phyloP scores from a whole-genome alignment of 2,797 vertebrate species.

The Sebastiscus tertius region DNA sequence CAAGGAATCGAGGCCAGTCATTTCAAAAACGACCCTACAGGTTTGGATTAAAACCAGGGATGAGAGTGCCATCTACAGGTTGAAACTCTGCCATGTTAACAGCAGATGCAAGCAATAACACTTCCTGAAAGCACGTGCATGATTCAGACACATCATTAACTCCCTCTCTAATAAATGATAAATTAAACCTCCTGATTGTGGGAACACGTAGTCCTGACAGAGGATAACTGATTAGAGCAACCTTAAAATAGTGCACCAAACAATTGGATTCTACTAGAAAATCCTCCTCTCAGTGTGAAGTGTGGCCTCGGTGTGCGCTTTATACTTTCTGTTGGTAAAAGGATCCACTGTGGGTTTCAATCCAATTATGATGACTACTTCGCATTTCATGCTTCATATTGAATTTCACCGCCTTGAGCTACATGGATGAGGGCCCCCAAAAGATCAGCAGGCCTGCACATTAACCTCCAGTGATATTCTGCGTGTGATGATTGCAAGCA shows the following conservation, averaged over 20 bases:
- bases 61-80: constrained; percentile 81
- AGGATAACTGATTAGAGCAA: constrained; percentile 39
- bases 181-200: constrained; percentile 12
- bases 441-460: constrained; percentile 64
- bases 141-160: constrained; percentile 28
- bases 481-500: constrained; percentile 52
- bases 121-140: constrained; percentile 7
- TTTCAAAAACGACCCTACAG: constrained; percentile 63
- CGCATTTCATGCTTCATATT: constrained; percentile 74
- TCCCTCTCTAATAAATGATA: constrained; percentile 32
- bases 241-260: constrained; percentile 31
- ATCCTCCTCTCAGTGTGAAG: constrained; percentile 43
- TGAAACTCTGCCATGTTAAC: constrained; percentile 35
- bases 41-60: constrained; percentile 70
- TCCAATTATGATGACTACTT: constrained; percentile 73
- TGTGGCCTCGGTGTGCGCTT: constrained; percentile 28
- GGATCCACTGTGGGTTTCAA: constrained; percentile 60
- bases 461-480: constrained; percentile 58
- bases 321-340: constrained; percentile 53
- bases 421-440: constrained; percentile 50
- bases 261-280: constrained; percentile 33
- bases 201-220: constrained; percentile 3
- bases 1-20: constrained; percentile 52
- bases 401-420: constrained; percentile 68
- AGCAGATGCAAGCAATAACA: constrained; percentile 19